These are phyloP conservation scores for Chrysemys picta DNA, from an alignment of 2,113 vertebrate genomes.

Conservation along the genomic window DNA sequence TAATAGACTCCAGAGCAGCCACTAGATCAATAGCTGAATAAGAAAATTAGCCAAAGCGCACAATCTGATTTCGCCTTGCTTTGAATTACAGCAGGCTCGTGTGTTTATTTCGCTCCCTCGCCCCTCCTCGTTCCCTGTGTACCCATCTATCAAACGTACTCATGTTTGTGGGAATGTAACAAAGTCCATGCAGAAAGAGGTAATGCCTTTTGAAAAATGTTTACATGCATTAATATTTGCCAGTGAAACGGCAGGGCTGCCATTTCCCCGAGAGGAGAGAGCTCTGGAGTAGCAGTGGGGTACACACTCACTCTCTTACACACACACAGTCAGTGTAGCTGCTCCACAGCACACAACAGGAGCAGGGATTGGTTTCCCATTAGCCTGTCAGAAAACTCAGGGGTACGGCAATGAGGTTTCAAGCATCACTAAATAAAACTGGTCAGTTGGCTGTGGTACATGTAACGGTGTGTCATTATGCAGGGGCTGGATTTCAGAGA, in stretches of 20 bases:
- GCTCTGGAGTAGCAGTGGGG: background rate
- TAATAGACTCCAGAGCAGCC: constrained; percentile 86
- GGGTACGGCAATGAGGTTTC: background rate
- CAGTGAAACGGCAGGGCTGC: constrained; percentile 44
- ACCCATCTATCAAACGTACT: constrained; percentile 73
- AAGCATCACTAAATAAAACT: background rate
- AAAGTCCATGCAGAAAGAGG: constrained; percentile 71
- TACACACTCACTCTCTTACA: background rate
- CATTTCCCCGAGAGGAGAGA: constrained; percentile 24
- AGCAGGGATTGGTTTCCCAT: background rate
- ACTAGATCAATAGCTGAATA: constrained; percentile 79
- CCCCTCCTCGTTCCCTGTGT: constrained; percentile 38
- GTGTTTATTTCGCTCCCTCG: constrained; percentile 12
- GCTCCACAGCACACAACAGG: background rate
- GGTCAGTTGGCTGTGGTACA: accelerated
- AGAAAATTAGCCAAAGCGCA: constrained; percentile 85
- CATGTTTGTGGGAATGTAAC: constrained; percentile 72
- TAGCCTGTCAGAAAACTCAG: background rate
- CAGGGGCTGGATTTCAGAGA: background rate
- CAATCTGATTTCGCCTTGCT: constrained; percentile 77
- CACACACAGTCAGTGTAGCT: background rate
- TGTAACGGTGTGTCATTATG: background rate
- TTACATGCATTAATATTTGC: constrained; percentile 71
- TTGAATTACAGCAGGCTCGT: constrained; percentile 76
- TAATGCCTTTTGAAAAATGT: constrained; percentile 70